These are phyloP conservation scores for Tipula unca DNA, from an alignment of 2,888 invertebrate genomes.

Conservation along the genomic window DNA sequence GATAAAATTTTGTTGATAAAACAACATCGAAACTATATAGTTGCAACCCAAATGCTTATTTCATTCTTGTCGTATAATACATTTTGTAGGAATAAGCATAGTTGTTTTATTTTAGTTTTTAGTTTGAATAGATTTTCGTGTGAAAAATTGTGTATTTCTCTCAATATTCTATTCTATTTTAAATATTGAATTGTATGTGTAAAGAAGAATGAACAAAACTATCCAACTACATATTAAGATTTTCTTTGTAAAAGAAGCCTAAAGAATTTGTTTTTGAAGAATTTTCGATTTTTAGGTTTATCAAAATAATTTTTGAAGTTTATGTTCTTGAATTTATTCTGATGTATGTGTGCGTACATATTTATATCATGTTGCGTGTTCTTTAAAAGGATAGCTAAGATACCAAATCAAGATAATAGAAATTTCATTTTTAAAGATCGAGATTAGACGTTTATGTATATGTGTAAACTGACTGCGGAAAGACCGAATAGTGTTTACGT, in stretches of 20 bases:
- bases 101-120: neutral
- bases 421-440: neutral
- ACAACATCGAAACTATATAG: neutral
- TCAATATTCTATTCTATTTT: neutral
- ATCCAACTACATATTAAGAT: neutral
- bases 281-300: neutral
- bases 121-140: neutral
- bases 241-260: neutral
- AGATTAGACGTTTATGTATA: neutral
- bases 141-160: neutral
- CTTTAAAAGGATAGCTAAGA: neutral
- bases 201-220: neutral
- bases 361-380: neutral
- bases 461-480: neutral
- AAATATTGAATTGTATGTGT: neutral
- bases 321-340: too few species aligned
- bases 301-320: neutral
- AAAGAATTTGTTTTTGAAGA: neutral
- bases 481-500: neutral
- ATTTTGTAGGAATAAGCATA: neutral
- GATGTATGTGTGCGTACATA: neutral
- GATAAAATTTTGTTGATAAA: neutral
- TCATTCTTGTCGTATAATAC: neutral
- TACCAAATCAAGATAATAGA: neutral
- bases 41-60: neutral